Evolutionary conservation across 2,797 vertebrate genomes (phyloP).

Genomic region (Tragopan temminckii): DNA sequence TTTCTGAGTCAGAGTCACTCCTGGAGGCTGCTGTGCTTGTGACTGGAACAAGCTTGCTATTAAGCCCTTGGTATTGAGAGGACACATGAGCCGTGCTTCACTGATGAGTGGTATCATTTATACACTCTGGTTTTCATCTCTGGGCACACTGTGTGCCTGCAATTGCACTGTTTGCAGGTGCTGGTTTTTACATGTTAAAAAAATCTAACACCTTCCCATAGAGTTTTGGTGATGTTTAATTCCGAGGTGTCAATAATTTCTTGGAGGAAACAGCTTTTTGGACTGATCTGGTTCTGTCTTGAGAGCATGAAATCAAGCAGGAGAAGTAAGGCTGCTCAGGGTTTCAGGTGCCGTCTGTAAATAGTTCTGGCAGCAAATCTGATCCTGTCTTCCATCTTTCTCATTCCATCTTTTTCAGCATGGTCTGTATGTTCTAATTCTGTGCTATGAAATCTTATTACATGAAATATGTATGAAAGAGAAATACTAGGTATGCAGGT

Average conservation of each 20-base stretch:
- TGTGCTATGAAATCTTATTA: not conserved
- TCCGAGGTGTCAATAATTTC: slow-evolving; percentile 13
- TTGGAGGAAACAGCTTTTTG: slow-evolving; percentile 16
- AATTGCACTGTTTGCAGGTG: slow-evolving; percentile 1
- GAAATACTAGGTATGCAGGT: not conserved
- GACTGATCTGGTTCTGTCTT: not conserved
- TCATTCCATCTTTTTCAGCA: not conserved
- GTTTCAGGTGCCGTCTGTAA: not conserved
- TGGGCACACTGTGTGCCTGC: slow-evolving; percentile 14
- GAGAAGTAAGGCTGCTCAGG: slow-evolving; percentile 15
- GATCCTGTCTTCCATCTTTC: slow-evolving; percentile 23
- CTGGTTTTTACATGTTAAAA: slow-evolving; percentile 9
- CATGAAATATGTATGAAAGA: not conserved
- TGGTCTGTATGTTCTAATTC: not conserved
- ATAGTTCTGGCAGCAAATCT: slow-evolving; percentile 43
- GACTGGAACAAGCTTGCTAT: slow-evolving; percentile 49
- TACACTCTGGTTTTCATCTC: slow-evolving; percentile 34
- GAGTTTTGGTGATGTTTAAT: slow-evolving; percentile 4
- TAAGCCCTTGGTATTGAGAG: slow-evolving; percentile 26
- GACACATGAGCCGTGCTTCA: slow-evolving; percentile 51
- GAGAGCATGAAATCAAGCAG: not conserved
- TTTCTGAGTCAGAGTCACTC: slow-evolving; percentile 11
- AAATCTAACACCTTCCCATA: not conserved
- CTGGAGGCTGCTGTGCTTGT: slow-evolving; percentile 16
- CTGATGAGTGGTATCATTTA: slow-evolving; percentile 29